Evolutionary conservation across 1,140 invertebrate genomes (phyloP), one percentile per base, ranked within the genome.

Genomic region (Laodelphax striatellus): DNA sequence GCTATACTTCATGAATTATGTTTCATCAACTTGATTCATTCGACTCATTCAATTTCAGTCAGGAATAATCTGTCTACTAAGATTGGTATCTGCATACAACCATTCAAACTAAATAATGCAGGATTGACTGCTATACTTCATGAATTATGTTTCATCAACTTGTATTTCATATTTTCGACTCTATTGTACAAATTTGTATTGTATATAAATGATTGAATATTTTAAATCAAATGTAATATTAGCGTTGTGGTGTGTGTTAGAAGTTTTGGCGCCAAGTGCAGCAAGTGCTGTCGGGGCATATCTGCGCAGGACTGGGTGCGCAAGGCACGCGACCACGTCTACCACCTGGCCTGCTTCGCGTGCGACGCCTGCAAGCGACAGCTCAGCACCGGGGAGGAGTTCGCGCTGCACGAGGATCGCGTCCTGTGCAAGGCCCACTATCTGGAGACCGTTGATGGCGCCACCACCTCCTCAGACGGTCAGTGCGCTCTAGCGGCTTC

Each of bases 261-360:
- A 80, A 88, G 88, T 67, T 98, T 96, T 72, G 93, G 94, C 52
- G 88, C 92, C 38, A 96, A 97, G 74, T 99, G 97, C 75, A 89
- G 92, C 34, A 96, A 96, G 74, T 99, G 97, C 72, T 84, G 85
- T 62, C 84, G 95, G 55, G 84, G 84, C 62, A 95, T 99, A 67
- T 88, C 90, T 9, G 83, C 94, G 0, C 89, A 91, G 13, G 96
- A 98, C 76, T 99, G 97, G 97, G 94, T 99, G 62, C 78, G 97
- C 59, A 85, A 93, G 71, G 95, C 96, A 9, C 78, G 90, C 52
- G 88, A 94, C 66, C 86, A 92, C 70, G 90, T 98, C 16, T 99
- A 97, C 75, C 97, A 99, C 75, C 77, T 99, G 70, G 96, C 97
- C 2, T 99, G 97, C 77, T 99, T 99, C 75, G 92, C 94, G 8